Conservation (phyloP, 1,140 invertebrate species). For the Drosophila pruinosa region DNA sequence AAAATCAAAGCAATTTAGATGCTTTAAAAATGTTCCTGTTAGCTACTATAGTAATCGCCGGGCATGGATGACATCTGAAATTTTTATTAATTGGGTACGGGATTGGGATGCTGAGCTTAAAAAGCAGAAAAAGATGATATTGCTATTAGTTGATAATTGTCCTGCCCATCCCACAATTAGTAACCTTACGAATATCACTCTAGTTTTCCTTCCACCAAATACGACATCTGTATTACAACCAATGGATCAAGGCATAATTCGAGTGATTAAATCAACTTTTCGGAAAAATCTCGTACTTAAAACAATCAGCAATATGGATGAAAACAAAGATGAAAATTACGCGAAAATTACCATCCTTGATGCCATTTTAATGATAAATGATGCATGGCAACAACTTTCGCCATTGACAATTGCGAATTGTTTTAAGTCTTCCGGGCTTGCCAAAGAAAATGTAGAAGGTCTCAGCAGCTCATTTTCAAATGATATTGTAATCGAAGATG, state of each 20-base stretch:
- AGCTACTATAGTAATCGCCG: not conserved
- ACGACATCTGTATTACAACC: too few species aligned
- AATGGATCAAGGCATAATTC: not conserved
- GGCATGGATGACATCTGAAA: not conserved
- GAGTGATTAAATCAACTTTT: conserved; percentile 1
- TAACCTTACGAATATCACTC: not conserved
- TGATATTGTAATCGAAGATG: not conserved
- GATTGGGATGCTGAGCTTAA: not conserved
- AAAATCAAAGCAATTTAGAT: not conserved
- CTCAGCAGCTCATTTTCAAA: not conserved
- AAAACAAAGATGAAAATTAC: not conserved
- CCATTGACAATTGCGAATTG: too few species aligned
- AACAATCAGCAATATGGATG: too few species aligned
- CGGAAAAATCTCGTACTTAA: not conserved
- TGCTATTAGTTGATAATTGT: not conserved
- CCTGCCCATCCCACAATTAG: not conserved
- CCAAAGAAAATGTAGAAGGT: not conserved
- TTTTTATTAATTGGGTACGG: not conserved
- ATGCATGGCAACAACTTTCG: too few species aligned
- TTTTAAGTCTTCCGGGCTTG: not conserved
- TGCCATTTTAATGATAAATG: too few species aligned
- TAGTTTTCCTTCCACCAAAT: conserved; percentile 1
- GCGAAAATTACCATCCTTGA: too few species aligned
- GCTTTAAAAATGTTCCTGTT: not conserved
- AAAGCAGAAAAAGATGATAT: not conserved